Evolutionary conservation across 2,113 vertebrate genomes (phyloP).

Genomic region (Engystomops pustulosus): DNA sequence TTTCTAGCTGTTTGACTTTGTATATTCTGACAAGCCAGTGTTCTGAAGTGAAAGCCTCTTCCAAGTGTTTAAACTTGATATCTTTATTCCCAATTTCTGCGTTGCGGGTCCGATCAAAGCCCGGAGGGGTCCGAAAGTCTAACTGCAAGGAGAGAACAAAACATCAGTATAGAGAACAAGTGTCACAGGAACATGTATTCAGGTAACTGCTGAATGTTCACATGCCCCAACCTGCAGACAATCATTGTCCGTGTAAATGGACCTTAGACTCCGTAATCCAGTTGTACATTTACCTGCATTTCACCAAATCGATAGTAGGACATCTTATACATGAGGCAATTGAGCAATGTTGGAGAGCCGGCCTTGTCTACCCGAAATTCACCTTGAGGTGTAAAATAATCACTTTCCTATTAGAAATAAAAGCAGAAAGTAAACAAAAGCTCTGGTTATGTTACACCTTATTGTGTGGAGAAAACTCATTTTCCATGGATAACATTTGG

Average conservation of each 20-base stretch:
- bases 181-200: background rate
- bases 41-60: constrained; percentile 97
- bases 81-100: constrained; percentile 98
- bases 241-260: background rate
- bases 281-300: constrained; percentile 89
- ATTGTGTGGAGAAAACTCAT: too few relatives aligned
- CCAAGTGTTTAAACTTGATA: constrained; percentile 94
- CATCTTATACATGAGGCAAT: constrained; percentile 99
- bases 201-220: background rate
- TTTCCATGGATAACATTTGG: background rate
- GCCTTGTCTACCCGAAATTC: constrained; percentile 98
- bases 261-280: too few relatives aligned
- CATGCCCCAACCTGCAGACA: too few relatives aligned
- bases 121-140: constrained; percentile 95
- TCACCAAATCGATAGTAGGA: constrained; percentile 99
- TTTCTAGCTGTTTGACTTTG: constrained; percentile 94
- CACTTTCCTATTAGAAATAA: constrained; percentile 85
- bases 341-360: constrained; percentile 94
- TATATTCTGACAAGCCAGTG: constrained; percentile 98
- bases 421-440: constrained; percentile 8
- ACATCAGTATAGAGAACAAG: background rate
- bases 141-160: constrained; percentile 72
- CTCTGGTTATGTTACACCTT: too few relatives aligned
- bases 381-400: constrained; percentile 98
- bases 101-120: constrained; percentile 96